Base-by-base conservation (phyloP, 2,113 vertebrate genomes). In the Podilymbus podiceps region DNA sequence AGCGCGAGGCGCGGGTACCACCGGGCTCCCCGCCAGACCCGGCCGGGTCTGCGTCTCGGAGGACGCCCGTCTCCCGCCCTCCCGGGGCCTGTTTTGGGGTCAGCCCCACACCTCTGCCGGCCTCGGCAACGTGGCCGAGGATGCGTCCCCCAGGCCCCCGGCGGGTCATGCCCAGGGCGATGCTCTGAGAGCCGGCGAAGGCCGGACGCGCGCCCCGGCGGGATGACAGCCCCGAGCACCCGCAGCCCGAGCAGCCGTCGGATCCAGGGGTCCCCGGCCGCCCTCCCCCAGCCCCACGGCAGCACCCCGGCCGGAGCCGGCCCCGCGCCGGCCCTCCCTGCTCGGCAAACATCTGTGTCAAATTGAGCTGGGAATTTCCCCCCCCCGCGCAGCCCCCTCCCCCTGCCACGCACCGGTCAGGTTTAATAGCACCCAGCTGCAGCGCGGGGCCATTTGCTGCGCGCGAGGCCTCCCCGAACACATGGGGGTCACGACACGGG, bases 351-450 rank as follows among this genome's bases (percentile, higher is more conserved):
- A 96, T 93, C 96, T 97, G 96, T 72, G 82, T 91, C 87, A 62
- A 85, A 94, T 96, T 95, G 92, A 93, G 89, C 40, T 33, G 86
- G 94, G 95, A 93, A 88, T 94, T 69, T 78, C 49, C 17, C 42
- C 83, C 80, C 68, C 42, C 68, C 25, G 59, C 25, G 30, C 20
- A 46, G 64, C 85, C 92, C 85, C 58, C 68, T 69, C 77, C 71
- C 33, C 78, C 62, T 46, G 49, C 63, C 67, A 50, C 25, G 62
- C 89, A 79, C 89, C 60, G 63, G 75, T 82, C 94, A 78, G 64
- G 91, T 95, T 97, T 97, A 96, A 97, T 96, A 83, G 94, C 91
- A 58, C 90, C 93, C 96, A 97, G 96, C 96, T 97, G 96, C 96
- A 83, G 75, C 52, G 6, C 42, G 31, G 83, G 63, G 85, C 92